A percentile compares a stretch with the other conserved stretches of the same genome.
Conservation (phyloP, 2,888 invertebrate genomes). For the Melieria picta region DNA sequence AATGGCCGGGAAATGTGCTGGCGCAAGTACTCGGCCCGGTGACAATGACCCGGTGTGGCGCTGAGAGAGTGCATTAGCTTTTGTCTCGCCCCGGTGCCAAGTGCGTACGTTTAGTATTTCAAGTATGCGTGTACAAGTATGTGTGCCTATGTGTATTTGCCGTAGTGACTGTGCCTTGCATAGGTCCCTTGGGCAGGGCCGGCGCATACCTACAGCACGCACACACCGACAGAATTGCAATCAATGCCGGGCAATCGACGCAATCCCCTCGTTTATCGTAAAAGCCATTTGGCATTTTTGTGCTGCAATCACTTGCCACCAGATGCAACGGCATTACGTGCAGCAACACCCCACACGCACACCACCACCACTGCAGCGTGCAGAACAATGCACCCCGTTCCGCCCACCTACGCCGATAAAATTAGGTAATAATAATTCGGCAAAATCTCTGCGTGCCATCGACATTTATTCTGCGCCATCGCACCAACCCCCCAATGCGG, state of each 20-base stretch:
- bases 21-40: too few relatives aligned
- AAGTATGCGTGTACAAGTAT: neutral
- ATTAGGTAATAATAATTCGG: constrained; percentile 45
- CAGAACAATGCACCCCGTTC: too few relatives aligned
- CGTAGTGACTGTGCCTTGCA: neutral
- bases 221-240: neutral
- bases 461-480: constrained; percentile 35
- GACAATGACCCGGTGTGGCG: too few relatives aligned
- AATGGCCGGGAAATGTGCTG: too few relatives aligned
- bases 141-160: neutral
- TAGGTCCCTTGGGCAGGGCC: neutral
- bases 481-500: neutral
- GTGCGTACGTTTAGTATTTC: neutral
- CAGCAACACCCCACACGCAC: too few relatives aligned
- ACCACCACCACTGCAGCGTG: too few relatives aligned
- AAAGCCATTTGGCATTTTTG: constrained; percentile 5
- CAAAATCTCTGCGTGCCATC: constrained; percentile 44
- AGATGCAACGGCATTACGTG: neutral
- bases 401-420: constrained; percentile 23
- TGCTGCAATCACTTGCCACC: neutral
- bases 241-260: constrained; percentile 3
- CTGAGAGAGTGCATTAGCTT: too few relatives aligned
- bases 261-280: neutral
- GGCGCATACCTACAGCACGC: neutral
- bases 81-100: neutral